These are phyloP conservation scores for Parasteatoda lunata DNA, from an alignment of 2,888 invertebrate species.

Conservation along the genomic window DNA sequence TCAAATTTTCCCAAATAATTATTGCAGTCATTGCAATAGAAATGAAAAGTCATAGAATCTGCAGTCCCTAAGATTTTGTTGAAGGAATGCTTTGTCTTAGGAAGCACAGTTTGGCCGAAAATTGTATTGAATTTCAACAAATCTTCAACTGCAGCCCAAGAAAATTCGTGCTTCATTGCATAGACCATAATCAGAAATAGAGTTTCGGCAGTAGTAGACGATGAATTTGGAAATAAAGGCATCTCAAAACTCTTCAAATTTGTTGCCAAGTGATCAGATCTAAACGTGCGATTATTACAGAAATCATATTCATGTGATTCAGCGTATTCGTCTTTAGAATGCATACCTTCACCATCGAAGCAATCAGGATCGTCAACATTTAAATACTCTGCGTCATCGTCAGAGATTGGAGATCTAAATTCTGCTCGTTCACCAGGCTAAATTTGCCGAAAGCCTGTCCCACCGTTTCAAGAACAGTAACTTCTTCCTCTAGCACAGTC, in stretches of 20 bases:
- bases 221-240: conserved; percentile 12
- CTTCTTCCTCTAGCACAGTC: neutral
- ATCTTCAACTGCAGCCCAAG: conserved; percentile 24
- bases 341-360: neutral
- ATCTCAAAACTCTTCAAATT: conserved; percentile 20
- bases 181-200: conserved; percentile 24
- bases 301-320: neutral
- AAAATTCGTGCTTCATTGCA: conserved; percentile 25
- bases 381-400: neutral
- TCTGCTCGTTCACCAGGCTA: neutral
- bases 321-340: neutral
- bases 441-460: neutral
- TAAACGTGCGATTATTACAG: conserved; percentile 3
- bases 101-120: neutral
- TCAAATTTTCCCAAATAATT: conserved; percentile 13
- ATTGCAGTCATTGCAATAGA: conserved; percentile 8
- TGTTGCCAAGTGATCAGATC: conserved; percentile 13
- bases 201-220: conserved; percentile 1
- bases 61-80: conserved; percentile 18
- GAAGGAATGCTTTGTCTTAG: conserved; percentile 4
- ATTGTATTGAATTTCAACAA: conserved; percentile 16
- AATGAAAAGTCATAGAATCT: conserved; percentile 13
- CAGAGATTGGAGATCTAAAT: neutral
- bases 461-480: neutral
- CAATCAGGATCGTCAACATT: neutral